Percentiles rank a stretch among this genome's conserved stretches.
Evolutionary conservation across 1,140 invertebrate species (phyloP).

Genomic region (Macrocentrus cingulum): DNA sequence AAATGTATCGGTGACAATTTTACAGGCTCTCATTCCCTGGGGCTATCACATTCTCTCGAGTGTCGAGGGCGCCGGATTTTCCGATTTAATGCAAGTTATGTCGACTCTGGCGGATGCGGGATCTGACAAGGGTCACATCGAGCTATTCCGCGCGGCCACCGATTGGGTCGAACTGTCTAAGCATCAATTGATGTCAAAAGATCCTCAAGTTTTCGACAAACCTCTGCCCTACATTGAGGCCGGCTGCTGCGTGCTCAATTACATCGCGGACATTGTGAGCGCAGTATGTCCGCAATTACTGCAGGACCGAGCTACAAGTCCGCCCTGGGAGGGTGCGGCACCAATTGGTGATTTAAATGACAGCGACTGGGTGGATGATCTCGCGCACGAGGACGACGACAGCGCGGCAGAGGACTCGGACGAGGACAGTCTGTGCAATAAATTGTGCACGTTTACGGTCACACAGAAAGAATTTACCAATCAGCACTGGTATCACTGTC

Average conservation of each 20-base stretch:
- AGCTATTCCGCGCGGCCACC: constrained; percentile 77
- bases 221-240: constrained; percentile 69
- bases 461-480: constrained; percentile 99
- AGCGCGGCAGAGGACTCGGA: constrained; percentile 92
- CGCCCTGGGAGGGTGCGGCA: constrained; percentile 79
- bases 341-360: constrained; percentile 73
- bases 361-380: constrained; percentile 81
- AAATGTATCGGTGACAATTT: constrained; percentile 71
- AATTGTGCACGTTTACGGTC: constrained; percentile 94
- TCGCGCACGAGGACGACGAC: constrained; percentile 85
- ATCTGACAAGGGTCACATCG: constrained; percentile 72
- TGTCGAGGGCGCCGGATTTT: constrained; percentile 74
- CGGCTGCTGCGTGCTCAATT: constrained; percentile 76
- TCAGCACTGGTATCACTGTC: constrained; percentile 97
- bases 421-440: constrained; percentile 91
- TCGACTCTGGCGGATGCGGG: constrained; percentile 83
- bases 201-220: constrained; percentile 45
- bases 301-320: constrained; percentile 66
- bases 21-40: constrained; percentile 76
- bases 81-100: constrained; percentile 78
- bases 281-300: constrained; percentile 61
- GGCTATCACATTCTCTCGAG: constrained; percentile 68
- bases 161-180: constrained; percentile 76
- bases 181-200: constrained; percentile 50
- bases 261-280: constrained; percentile 70